Conservation (phyloP, 2,888 invertebrate species). For the Caenorhabditis sp. region DNA sequence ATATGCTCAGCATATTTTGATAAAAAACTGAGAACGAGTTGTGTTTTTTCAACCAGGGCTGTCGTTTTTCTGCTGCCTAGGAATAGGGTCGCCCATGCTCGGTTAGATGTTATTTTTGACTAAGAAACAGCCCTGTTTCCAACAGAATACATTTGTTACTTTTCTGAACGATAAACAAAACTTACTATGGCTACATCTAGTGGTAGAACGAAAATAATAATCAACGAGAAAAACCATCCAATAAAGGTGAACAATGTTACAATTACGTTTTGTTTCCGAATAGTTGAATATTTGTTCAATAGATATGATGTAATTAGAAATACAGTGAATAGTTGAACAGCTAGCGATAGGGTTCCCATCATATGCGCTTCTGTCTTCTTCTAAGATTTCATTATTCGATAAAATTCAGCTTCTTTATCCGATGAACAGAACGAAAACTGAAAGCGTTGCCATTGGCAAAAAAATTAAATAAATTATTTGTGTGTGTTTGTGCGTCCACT, state of each 20-base stretch:
- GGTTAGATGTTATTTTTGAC: no score
- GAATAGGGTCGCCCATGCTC: no score
- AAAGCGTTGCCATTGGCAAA: neutral
- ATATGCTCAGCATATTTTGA: no score
- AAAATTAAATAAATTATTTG: neutral
- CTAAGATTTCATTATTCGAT: slow-evolving; percentile 28
- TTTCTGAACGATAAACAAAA: no score
- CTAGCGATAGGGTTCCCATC: slow-evolving; percentile 81
- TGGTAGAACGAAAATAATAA: slow-evolving; percentile 95
- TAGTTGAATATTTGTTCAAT: slow-evolving; percentile 90
- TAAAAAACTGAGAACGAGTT: no score
- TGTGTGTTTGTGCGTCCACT: slow-evolving; percentile 14
- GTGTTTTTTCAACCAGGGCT: no score
- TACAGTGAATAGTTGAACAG: slow-evolving; percentile 83
- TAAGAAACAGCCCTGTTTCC: no score
- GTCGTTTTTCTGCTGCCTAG: no score
- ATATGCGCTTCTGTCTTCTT: neutral
- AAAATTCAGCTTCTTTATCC: neutral
- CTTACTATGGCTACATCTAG: slow-evolving; percentile 86
- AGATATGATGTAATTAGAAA: slow-evolving; percentile 81
- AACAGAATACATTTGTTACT: no score
- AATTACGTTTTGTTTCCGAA: slow-evolving; percentile 88
- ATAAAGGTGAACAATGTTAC: slow-evolving; percentile 91
- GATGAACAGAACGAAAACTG: neutral
- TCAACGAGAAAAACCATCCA: slow-evolving; percentile 97